These are phyloP conservation scores for Nomada ferruginata DNA, from an alignment of 2,888 invertebrate species.

Conservation along the genomic window DNA sequence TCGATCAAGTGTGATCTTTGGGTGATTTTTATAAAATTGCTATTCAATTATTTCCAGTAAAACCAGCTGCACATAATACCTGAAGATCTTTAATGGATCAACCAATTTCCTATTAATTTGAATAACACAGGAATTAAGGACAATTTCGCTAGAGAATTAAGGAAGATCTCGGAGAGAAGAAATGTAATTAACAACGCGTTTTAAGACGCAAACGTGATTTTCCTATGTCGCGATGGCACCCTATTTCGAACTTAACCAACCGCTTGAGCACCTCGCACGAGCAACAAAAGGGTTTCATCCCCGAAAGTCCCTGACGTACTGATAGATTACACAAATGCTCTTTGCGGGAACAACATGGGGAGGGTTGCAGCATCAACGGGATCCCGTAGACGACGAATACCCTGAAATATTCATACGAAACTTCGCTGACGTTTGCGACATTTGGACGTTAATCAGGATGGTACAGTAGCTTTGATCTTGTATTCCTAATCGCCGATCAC, in stretches of 20 bases:
- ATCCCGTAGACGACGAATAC: constrained; percentile 52
- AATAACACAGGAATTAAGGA: too few relatives aligned
- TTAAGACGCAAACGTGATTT: constrained; percentile 5
- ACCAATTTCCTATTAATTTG: too few relatives aligned
- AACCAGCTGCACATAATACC: too few relatives aligned
- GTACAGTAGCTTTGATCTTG: constrained; percentile 73
- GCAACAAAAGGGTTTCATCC: constrained; percentile 82
- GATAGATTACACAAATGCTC: constrained; percentile 81
- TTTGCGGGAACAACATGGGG: constrained; percentile 73
- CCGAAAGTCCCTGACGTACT: constrained; percentile 74
- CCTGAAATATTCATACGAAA: constrained; percentile 77
- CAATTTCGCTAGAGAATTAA: too few relatives aligned
- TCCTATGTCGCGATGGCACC: constrained; percentile 14
- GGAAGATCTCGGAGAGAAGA: too few relatives aligned
- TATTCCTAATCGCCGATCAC: constrained; percentile 65
- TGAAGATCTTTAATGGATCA: too few relatives aligned
- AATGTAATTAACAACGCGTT: neutral
- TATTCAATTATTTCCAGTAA: too few relatives aligned
- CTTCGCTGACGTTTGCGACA: constrained; percentile 69
- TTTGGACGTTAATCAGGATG: constrained; percentile 69
- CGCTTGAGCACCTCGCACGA: constrained; percentile 79
- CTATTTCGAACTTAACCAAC: constrained; percentile 79
- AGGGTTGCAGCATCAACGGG: constrained; percentile 40
- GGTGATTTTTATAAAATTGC: too few relatives aligned
- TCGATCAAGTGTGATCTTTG: too few relatives aligned